phyloP scores from a whole-genome alignment of 2,797 vertebrate genomes.

The Sparus aurata region DNA sequence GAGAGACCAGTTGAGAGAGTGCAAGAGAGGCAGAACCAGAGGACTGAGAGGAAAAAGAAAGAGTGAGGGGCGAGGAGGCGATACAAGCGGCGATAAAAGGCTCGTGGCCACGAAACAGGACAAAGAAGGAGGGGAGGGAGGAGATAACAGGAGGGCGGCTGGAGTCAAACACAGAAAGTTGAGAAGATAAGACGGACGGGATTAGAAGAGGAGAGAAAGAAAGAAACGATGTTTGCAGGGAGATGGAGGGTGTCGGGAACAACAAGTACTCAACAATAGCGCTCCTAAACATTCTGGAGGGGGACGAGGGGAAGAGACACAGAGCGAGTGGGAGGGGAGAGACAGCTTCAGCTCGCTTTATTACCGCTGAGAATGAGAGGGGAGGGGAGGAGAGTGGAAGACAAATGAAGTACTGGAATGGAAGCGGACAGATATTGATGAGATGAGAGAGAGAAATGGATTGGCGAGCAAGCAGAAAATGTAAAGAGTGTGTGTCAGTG shows the following conservation, averaged over 20 bases:
- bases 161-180: conserved; percentile 41
- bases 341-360: conserved; percentile 20
- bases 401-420: conserved; percentile 55
- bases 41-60: conserved; percentile 19
- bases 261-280: conserved; percentile 53
- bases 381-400: background rate
- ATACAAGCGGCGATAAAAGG: conserved; percentile 51
- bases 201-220: conserved; percentile 41
- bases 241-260: conserved; percentile 50
- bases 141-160: conserved; percentile 23
- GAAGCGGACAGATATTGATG: conserved; percentile 69
- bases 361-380: conserved; percentile 6
- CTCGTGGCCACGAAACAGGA: conserved; percentile 32
- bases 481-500: conserved; percentile 30
- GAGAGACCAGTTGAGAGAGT: conserved; percentile 32
- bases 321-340: conserved; percentile 4
- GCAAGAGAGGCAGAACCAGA: conserved; percentile 23
- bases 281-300: conserved; percentile 41
- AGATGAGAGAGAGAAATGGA: conserved; percentile 50
- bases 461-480: conserved; percentile 50
- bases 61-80: conserved; percentile 23
- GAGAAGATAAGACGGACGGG: conserved; percentile 50
- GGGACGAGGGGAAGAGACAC: background rate
- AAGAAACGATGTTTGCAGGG: conserved; percentile 45
- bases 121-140: background rate